Evolutionary conservation across 2,113 vertebrate species (phyloP).

Genomic region (Aegithalos caudatus): DNA sequence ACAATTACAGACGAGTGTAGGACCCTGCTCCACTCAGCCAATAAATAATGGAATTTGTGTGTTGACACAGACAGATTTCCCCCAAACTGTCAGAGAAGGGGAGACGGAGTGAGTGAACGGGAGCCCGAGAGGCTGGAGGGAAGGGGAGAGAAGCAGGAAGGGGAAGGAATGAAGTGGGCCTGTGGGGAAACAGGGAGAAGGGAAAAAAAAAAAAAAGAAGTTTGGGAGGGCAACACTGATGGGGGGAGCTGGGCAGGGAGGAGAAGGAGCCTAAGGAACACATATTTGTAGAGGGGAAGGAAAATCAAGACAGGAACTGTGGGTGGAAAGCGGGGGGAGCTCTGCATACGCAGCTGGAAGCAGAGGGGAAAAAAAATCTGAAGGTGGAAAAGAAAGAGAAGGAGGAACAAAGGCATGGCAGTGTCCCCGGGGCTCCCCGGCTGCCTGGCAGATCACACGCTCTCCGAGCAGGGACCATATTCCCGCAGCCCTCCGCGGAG

Average conservation of each 20-base stretch:
- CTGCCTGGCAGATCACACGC: conserved; percentile 9
- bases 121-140: background rate
- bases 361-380: background rate
- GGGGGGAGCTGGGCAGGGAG: conserved; percentile 8
- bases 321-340: background rate
- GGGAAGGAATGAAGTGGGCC: background rate
- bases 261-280: conserved; percentile 18
- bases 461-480: background rate
- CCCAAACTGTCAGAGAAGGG: conserved; percentile 63
- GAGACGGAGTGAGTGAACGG: background rate
- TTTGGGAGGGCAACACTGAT: background rate
- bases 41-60: conserved; percentile 57
- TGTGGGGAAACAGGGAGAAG: background rate
- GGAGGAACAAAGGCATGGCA: conserved; percentile 60
- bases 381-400: conserved; percentile 61
- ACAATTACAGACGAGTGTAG: conserved; percentile 58
- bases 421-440: background rate
- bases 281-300: conserved; percentile 13
- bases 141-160: background rate
- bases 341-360: conserved; percentile 4
- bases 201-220: background rate
- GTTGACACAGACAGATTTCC: conserved; percentile 63
- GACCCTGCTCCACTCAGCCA: conserved; percentile 46
- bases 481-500: background rate
- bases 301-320: conserved; percentile 44